Base-by-base conservation (phyloP, 2,113 vertebrate genomes). In the Mola mola region DNA sequence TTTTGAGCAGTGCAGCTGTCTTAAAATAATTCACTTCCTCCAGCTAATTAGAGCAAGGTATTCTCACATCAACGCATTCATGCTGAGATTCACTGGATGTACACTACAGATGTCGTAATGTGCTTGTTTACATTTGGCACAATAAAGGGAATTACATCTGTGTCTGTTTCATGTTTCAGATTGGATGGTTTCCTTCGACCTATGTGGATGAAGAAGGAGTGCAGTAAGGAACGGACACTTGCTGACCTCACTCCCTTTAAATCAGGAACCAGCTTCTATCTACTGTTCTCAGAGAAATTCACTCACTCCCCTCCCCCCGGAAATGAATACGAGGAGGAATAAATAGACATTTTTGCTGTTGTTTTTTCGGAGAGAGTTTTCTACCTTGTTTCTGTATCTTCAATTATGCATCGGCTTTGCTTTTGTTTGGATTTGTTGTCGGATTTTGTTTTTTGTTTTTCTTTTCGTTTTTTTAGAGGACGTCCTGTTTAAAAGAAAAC, bases 101-200 rank as follows among this genome's bases (percentile, higher is more conserved):
- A n/a, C n/a, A n/a, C n/a, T n/a, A n/a, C n/a, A n/a, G n/a, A n/a
- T n/a, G n/a, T n/a, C n/a, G n/a, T n/a, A n/a, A n/a, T n/a, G n/a
- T n/a, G n/a, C n/a, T n/a, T 58, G 48, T 68, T 61, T 42, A 21
- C 3, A 38, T 15, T 36, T 33, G 15, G 20, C 29, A 12, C 38
- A 40, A 15, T 38, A 9, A 41, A 28, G 21, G 13, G 12, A 19
- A 21, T 51, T 24, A 3, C 29, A 72, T 48, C 34, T 41, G 31
- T n/a, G 5, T n/a, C 21, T 47, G 1, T 50, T 29, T 57, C 19
- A 6, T 49, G 0, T 77, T 62, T 6, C 90, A 99, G 97, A 93
- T 98, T 0, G 97, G 97, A 67, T 99, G 97, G 97, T 99, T 99
- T 72, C 97, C 97, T 49, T 98, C 97, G 0, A 98, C 97, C 0